phyloP scores from a whole-genome alignment of 2,888 invertebrate genomes.

The Spatulosminthurus flaviceps region DNA sequence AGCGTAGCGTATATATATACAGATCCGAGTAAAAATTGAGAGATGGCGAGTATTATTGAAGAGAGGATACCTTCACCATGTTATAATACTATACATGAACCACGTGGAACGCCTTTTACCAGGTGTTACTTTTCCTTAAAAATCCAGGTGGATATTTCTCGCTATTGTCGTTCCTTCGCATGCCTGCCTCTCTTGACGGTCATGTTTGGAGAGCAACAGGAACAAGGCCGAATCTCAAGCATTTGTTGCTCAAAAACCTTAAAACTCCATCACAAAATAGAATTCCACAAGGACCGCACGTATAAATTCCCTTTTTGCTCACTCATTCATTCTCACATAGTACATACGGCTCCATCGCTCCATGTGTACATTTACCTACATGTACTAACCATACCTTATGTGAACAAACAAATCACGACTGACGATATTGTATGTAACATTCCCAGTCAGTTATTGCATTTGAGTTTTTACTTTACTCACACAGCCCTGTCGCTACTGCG shows the following conservation, averaged over 20 bases:
- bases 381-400: too few relatives aligned
- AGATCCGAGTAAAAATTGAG: conserved; percentile 34
- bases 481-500: too few relatives aligned
- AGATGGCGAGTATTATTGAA: neutral
- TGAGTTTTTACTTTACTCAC: neutral
- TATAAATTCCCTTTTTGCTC: neutral
- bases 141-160: conserved; percentile 24
- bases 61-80: neutral
- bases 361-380: too few relatives aligned
- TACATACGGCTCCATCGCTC: too few relatives aligned
- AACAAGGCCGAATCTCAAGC: conserved; percentile 11
- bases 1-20: too few relatives aligned
- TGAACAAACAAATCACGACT: conserved; percentile 16
- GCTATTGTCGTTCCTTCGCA: conserved; percentile 18
- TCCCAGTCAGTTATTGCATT: neutral
- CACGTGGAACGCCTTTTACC: conserved; percentile 20
- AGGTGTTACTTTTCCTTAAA: conserved; percentile 30
- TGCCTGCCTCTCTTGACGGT: neutral
- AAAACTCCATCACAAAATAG: conserved; percentile 3
- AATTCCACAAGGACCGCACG: conserved; percentile 3
- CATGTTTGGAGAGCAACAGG: conserved; percentile 10
- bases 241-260: conserved; percentile 1
- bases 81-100: too few relatives aligned
- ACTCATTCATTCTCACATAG: neutral
- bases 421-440: neutral